Evolutionary conservation across 2,797 vertebrate genomes (phyloP).

Genomic region (Leuciscus waleckii): DNA sequence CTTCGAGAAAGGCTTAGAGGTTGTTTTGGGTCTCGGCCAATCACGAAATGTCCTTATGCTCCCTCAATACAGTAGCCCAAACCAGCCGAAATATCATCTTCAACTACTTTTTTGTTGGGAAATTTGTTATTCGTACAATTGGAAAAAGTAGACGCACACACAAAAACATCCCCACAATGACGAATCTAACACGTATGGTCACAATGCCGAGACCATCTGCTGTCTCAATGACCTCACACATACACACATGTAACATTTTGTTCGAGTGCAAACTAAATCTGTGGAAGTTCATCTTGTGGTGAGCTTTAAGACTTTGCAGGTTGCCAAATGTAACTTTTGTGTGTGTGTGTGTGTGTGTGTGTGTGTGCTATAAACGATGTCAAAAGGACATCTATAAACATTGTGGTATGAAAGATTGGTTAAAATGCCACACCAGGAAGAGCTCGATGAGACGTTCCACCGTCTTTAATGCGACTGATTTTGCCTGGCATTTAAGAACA

Average conservation of each 20-base stretch:
- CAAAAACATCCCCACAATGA: conserved; percentile 9
- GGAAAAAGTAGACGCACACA: conserved; percentile 31
- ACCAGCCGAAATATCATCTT: conserved; percentile 18
- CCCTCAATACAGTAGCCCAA: conserved; percentile 35
- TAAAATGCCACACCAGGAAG: background rate
- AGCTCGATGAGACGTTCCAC: background rate
- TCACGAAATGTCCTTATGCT: conserved; percentile 8
- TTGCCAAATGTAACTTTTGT: conserved; percentile 26
- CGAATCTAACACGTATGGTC: conserved; percentile 5
- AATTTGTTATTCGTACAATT: conserved; percentile 53
- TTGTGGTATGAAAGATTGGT: background rate
- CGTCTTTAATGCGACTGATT: background rate
- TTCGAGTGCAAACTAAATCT: conserved; percentile 38
- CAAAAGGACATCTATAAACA: conserved; percentile 19
- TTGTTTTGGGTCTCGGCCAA: conserved; percentile 20
- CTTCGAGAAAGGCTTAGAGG: conserved; percentile 1
- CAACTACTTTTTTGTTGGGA: conserved; percentile 21
- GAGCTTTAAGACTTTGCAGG: conserved; percentile 16
- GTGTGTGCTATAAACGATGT: conserved; percentile 6
- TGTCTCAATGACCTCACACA: background rate
- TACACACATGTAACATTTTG: conserved; percentile 20
- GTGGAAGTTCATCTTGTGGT: conserved; percentile 11
- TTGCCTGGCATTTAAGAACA: background rate
- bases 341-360: no score
- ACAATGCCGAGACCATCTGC: conserved; percentile 34